phyloP scores from a whole-genome alignment of 2,888 invertebrate species.

The Diarsia brunnea region DNA sequence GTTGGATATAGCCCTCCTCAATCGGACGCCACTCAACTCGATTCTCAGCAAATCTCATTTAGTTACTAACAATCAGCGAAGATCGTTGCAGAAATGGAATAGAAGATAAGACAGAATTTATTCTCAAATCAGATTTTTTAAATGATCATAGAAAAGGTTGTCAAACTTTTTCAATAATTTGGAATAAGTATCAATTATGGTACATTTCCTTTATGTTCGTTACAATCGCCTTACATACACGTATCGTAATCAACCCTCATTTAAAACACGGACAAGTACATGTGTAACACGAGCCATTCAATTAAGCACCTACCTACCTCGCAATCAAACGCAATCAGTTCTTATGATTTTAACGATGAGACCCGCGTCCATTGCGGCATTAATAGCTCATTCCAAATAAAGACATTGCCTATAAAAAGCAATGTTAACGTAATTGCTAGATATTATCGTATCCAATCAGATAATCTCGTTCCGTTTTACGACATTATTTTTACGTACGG shows the following conservation, averaged over 20 bases:
- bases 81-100: too few species aligned
- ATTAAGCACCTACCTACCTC: slow-evolving; percentile 45
- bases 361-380: slow-evolving; percentile 57
- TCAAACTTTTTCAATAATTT: neutral
- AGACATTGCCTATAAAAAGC: slow-evolving; percentile 66
- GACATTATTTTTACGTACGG: slow-evolving; percentile 66
- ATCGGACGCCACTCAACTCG: too few species aligned
- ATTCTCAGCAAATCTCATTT: too few species aligned
- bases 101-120: neutral
- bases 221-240: slow-evolving; percentile 1
- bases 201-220: neutral
- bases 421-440: slow-evolving; percentile 63
- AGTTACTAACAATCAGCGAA: too few species aligned
- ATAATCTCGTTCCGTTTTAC: slow-evolving; percentile 66
- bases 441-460: slow-evolving; percentile 66
- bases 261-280: slow-evolving; percentile 15
- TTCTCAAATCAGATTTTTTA: neutral
- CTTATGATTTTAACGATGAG: slow-evolving; percentile 63
- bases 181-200: neutral
- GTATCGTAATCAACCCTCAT: slow-evolving; percentile 10
- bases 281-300: slow-evolving; percentile 32
- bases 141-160: neutral
- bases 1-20: too few species aligned
- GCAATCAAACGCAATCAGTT: slow-evolving; percentile 61
- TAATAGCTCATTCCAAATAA: slow-evolving; percentile 64